Conservation (phyloP, 2,888 invertebrate species). For the Venusia cambrica region DNA sequence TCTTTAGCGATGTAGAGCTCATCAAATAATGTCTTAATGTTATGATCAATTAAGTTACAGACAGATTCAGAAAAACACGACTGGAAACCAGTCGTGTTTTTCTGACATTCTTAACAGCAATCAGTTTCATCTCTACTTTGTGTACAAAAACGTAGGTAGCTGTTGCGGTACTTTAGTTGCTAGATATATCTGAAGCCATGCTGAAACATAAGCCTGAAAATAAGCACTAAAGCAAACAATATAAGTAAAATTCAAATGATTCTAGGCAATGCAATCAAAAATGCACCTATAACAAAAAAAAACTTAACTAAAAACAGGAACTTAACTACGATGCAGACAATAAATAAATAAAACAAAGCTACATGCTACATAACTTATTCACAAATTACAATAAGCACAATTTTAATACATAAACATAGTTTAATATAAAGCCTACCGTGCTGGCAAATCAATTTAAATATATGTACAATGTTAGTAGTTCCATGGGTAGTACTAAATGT, state of each 20-base stretch:
- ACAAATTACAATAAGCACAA: slow-evolving; percentile 10
- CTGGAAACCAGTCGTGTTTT: no score
- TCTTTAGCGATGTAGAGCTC: no score
- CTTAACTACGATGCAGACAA: background rate
- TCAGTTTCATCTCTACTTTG: no score
- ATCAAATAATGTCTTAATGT: no score
- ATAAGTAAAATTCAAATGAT: background rate
- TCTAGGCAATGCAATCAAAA: background rate
- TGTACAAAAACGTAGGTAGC: no score
- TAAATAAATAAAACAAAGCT: slow-evolving; percentile 1
- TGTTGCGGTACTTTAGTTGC: background rate
- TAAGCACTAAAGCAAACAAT: background rate
- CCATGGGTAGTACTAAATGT: slow-evolving; percentile 7
- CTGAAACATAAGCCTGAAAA: slow-evolving; percentile 1
- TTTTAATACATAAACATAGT: slow-evolving; percentile 6
- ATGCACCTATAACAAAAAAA: slow-evolving; percentile 1
- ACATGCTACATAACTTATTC: slow-evolving; percentile 10
- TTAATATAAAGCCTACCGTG: slow-evolving; percentile 11
- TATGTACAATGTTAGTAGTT: slow-evolving; percentile 24
- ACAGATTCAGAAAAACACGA: no score
- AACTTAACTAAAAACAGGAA: background rate
- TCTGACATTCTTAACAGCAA: no score
- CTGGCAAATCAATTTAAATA: slow-evolving; percentile 11
- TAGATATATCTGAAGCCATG: slow-evolving; percentile 1
- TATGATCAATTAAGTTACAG: no score